Evolutionary conservation across 1,140 invertebrate genomes (phyloP).

Genomic region (Linepithema humile): DNA sequence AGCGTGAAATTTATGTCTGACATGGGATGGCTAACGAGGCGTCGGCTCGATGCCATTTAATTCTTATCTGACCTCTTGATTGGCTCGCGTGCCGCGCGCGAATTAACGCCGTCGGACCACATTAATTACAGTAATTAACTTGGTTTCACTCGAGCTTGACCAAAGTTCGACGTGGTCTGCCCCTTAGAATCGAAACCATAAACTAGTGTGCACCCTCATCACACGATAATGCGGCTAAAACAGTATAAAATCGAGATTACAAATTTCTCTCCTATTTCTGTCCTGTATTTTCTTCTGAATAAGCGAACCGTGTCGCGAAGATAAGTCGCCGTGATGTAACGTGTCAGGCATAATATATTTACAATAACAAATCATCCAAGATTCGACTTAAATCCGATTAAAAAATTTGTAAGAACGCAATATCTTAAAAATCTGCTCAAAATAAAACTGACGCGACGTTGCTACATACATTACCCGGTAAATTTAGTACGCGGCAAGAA

Average conservation of each 20-base stretch:
- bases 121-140: slow-evolving; percentile 75
- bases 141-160: slow-evolving; percentile 47
- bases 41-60: slow-evolving; percentile 75
- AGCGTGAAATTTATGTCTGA: slow-evolving; percentile 75
- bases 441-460: neutral
- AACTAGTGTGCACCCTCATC: slow-evolving; percentile 26
- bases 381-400: neutral
- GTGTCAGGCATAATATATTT: neutral
- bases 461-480: neutral
- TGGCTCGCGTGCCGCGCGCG: slow-evolving; percentile 75
- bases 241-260: neutral
- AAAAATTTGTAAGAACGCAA: neutral
- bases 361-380: neutral
- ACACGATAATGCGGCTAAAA: slow-evolving; percentile 32
- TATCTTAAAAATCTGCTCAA: neutral
- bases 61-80: slow-evolving; percentile 78
- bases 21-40: slow-evolving; percentile 75
- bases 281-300: neutral
- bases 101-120: slow-evolving; percentile 72
- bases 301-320: neutral
- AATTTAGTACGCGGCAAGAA: neutral
- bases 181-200: slow-evolving; percentile 25
- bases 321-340: neutral
- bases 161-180: slow-evolving; percentile 47
- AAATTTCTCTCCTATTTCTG: slow-evolving; percentile 13